A percentile compares a stretch with the other conserved stretches of the same genome.
phyloP scores from a whole-genome alignment of 2,888 invertebrate species.

The Eupithecia tripunctaria region DNA sequence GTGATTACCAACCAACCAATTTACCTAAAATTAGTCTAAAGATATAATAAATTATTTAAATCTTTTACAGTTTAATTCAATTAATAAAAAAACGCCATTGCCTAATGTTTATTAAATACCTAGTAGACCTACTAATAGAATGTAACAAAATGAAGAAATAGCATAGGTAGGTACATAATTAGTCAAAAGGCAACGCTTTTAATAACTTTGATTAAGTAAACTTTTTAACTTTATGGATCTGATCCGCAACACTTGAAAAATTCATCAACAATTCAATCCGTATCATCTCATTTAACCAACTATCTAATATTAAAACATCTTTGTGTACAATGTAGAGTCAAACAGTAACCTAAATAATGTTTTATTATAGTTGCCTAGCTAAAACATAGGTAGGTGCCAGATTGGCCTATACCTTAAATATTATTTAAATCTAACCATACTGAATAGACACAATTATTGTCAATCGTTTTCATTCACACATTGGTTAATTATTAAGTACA shows the following conservation, averaged over 20 bases:
- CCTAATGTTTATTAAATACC: not conserved
- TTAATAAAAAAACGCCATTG: not conserved
- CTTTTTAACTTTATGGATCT: conserved; percentile 22
- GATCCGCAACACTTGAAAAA: conserved; percentile 22
- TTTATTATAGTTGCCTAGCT: conserved; percentile 17
- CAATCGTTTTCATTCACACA: conserved; percentile 43
- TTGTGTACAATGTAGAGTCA: conserved; percentile 7
- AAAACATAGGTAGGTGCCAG: conserved; percentile 5
- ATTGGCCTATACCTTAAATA: conserved; percentile 12
- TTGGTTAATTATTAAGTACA: conserved; percentile 22
- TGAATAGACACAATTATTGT: conserved; percentile 59
- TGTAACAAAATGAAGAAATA: not conserved
- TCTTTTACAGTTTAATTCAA: not conserved
- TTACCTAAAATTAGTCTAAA: not conserved
- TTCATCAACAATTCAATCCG: conserved; percentile 16
- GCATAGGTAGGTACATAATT: not conserved
- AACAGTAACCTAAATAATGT: conserved; percentile 11
- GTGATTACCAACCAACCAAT: not conserved
- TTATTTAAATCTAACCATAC: conserved; percentile 30
- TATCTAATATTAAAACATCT: conserved; percentile 20
- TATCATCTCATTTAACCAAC: not conserved
- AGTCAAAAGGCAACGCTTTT: not conserved
- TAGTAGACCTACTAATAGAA: not conserved
- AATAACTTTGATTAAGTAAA: not conserved
- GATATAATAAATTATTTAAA: not conserved